These are phyloP conservation scores for Lasioglossum marginatum DNA, from an alignment of 2,888 invertebrate species.

Conservation along the genomic window DNA sequence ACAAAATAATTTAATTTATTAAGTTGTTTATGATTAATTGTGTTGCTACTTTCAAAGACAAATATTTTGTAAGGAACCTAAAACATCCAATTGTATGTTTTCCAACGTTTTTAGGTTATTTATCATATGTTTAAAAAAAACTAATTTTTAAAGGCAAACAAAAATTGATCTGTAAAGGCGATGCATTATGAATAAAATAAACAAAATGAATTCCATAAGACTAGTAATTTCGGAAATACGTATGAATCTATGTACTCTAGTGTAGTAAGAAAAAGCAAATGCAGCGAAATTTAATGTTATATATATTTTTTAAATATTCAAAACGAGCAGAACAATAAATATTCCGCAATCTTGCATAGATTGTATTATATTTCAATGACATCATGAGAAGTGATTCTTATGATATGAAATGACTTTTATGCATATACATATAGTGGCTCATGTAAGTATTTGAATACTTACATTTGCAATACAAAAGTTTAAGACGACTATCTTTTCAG, in stretches of 20 bases:
- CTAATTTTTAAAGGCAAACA: not conserved
- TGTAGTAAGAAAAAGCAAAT: not conserved
- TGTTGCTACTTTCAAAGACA: not conserved
- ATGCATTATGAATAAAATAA: not conserved
- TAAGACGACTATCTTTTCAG: too few species aligned
- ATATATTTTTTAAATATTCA: not conserved
- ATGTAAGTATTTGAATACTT: not conserved
- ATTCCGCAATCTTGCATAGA: not conserved
- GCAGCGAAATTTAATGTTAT: not conserved
- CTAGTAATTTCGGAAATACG: not conserved
- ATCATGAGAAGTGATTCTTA: not conserved
- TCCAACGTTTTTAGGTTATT: not conserved
- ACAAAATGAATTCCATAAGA: not conserved
- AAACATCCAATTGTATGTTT: not conserved
- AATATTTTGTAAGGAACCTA: not conserved
- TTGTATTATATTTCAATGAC: not conserved
- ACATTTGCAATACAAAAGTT: too few species aligned
- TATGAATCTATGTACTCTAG: not conserved
- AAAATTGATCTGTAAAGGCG: not conserved
- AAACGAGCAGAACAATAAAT: not conserved
- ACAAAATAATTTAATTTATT: too few species aligned
- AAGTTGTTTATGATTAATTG: too few species aligned
- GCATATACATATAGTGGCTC: not conserved
- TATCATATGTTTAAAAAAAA: not conserved
- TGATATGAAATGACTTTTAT: not conserved